Conservation (phyloP, 30 jellyfish, hydroid and myxozoan species). For the Aurelia aurita region DNA sequence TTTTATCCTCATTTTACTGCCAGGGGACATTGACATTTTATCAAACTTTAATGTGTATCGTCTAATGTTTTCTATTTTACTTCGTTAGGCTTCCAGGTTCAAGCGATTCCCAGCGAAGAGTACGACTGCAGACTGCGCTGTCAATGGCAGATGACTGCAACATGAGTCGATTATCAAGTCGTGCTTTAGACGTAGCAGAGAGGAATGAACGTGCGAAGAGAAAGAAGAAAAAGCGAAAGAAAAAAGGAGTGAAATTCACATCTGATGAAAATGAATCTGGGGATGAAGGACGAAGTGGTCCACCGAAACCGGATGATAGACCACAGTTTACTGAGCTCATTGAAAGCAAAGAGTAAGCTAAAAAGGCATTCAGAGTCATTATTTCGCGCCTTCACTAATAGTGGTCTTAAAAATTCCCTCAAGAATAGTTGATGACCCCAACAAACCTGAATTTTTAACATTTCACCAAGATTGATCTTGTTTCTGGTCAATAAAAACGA, state of each 20-base stretch:
- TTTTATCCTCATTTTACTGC: no score
- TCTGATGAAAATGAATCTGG: constrained; percentile 59
- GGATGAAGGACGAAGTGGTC: constrained; percentile 4
- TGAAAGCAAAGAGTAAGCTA: constrained; percentile 70
- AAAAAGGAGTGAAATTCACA: constrained; percentile 45
- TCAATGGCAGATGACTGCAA: constrained; percentile 83
- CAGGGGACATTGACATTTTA: no score
- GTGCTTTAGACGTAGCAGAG: constrained; percentile 31
- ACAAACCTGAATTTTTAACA: no score
- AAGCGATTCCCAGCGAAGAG: constrained; percentile 76
- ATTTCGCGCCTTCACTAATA: no score
- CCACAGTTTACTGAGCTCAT: constrained; percentile 59
- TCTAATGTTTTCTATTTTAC: background rate
- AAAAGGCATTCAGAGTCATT: no score
- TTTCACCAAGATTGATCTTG: no score
- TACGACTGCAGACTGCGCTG: constrained; percentile 74
- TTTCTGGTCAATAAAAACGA: no score
- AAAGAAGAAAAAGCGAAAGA: constrained; percentile 66
- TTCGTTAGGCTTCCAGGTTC: constrained; percentile 77
- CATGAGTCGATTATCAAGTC: constrained; percentile 61
- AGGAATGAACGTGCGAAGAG: constrained; percentile 41
- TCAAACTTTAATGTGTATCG: no score
- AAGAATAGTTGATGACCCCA: no score
- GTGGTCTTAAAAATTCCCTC: no score
- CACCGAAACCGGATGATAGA: constrained; percentile 46